Evolutionary conservation across 2,888 invertebrate genomes (phyloP).

Genomic region (Griposia aprilina): DNA sequence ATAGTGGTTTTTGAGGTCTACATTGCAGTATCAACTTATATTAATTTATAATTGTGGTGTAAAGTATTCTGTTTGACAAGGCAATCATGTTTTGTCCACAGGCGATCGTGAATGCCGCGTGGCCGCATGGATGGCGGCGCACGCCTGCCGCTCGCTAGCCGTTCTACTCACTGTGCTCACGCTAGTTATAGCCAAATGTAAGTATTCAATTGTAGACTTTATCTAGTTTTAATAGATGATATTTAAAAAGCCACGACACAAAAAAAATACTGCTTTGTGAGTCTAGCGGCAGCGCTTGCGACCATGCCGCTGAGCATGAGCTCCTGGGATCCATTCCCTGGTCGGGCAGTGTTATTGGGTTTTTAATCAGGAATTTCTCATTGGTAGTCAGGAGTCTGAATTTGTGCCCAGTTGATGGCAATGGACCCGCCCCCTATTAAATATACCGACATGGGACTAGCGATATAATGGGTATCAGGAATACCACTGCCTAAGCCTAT

Average conservation of each 20-base stretch:
- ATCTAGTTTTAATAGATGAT: not conserved
- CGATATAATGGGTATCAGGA: not conserved
- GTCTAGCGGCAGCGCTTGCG: not conserved
- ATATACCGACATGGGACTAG: not conserved
- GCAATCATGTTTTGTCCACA: constrained; percentile 72
- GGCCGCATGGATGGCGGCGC: constrained; percentile 89
- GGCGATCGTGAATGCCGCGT: constrained; percentile 86
- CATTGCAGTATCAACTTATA: not conserved
- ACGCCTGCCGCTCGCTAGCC: constrained; percentile 86
- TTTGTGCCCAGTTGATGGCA: not conserved
- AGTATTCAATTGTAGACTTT: constrained; percentile 69
- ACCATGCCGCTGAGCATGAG: not conserved
- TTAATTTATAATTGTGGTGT: too few species aligned
- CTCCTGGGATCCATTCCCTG: not conserved
- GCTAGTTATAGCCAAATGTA: constrained; percentile 86
- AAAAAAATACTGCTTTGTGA: not conserved
- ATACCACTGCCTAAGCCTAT: not conserved
- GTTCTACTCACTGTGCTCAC: constrained; percentile 81
- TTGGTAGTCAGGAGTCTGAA: not conserved
- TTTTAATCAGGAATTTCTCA: not conserved
- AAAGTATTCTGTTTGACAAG: constrained; percentile 52
- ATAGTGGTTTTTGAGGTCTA: not conserved
- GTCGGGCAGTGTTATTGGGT: not conserved
- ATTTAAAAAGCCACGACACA: not conserved
- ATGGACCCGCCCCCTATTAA: not conserved